Conservation (phyloP, 2,113 vertebrate genomes). For the Fregata magnificens region DNA sequence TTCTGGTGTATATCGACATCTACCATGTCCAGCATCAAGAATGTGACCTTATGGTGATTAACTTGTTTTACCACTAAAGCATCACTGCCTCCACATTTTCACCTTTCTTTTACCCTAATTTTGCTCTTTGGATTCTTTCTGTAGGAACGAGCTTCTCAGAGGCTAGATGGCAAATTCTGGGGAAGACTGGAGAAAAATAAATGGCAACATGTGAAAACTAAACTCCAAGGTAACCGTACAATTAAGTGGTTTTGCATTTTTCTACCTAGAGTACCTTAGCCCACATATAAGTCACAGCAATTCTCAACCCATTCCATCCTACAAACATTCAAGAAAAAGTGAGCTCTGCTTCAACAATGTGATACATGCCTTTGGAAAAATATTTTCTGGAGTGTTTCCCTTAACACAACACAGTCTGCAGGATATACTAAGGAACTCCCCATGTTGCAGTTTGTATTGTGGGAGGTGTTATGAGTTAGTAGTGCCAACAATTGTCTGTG, state of each 20-base stretch:
- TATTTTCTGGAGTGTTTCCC: background rate
- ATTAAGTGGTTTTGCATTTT: background rate
- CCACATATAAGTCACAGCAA: background rate
- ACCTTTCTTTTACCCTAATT: background rate
- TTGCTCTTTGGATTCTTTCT: background rate
- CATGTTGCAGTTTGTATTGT: background rate
- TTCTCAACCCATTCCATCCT: background rate
- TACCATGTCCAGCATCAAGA: background rate
- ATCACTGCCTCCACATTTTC: background rate
- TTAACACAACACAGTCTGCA: background rate
- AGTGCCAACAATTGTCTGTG: background rate
- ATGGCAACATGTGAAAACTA: background rate
- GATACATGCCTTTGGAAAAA: background rate
- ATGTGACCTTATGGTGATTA: background rate
- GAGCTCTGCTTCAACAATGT: background rate
- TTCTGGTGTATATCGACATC: background rate
- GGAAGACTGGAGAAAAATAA: background rate
- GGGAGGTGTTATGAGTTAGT: background rate
- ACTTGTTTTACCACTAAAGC: background rate
- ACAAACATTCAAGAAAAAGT: background rate
- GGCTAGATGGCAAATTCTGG: background rate
- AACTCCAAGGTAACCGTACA: background rate
- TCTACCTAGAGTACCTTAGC: background rate
- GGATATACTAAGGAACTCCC: background rate
- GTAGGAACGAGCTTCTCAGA: background rate